Evolutionary conservation across 2,113 vertebrate genomes (phyloP).

Genomic region (Alouatta palliata): DNA sequence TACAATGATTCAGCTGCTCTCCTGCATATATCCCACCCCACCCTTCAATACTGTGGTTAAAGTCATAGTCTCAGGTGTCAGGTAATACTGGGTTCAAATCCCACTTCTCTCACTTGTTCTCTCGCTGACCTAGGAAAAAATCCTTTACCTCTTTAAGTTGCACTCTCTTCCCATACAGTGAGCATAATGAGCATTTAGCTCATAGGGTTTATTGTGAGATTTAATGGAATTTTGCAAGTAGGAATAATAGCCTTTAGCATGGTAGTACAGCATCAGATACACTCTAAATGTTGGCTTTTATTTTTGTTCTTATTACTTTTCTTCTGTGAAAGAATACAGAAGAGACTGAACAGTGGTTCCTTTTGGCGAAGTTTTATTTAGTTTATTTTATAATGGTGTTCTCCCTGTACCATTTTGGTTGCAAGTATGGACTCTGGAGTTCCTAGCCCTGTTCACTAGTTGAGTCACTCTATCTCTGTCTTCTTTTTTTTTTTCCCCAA

Average conservation of each 20-base stretch:
- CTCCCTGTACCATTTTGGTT: background rate
- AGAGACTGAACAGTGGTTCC: background rate
- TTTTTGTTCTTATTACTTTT: background rate
- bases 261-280: fast-evolving
- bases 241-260: background rate
- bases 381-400: background rate
- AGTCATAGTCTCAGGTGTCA: fast-evolving
- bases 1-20: fast-evolving
- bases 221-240: background rate
- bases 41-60: fast-evolving
- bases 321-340: background rate
- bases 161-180: background rate
- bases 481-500: background rate
- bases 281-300: background rate
- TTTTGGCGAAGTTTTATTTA: background rate
- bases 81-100: background rate
- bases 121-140: background rate
- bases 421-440: background rate
- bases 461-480: background rate
- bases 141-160: background rate
- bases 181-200: background rate
- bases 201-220: background rate
- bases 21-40: fast-evolving
- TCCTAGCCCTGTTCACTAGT: background rate
- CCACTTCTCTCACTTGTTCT: background rate